Evolutionary conservation across 2,888 invertebrate genomes (phyloP).

Genomic region (Limnephilus rhombicus): DNA sequence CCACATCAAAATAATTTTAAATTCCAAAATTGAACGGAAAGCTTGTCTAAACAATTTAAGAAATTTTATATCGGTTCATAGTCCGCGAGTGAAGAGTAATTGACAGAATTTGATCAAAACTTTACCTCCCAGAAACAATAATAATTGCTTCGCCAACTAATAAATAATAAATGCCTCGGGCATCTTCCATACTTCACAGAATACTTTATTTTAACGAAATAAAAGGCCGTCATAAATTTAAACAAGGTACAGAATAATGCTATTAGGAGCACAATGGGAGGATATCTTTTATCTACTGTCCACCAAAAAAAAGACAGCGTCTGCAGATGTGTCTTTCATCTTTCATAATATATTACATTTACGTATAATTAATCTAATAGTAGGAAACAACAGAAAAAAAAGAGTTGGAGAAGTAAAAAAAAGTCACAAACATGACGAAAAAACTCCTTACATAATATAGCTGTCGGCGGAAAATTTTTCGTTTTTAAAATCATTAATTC

Average conservation of each 20-base stretch:
- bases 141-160: neutral
- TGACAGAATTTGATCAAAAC: neutral
- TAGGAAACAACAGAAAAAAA: no score
- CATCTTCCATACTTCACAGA: neutral
- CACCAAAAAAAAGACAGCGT: neutral
- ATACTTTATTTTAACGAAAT: neutral
- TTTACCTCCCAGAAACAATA: neutral
- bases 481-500: no score
- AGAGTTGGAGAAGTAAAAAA: no score
- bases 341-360: neutral
- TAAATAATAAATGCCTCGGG: slow-evolving; percentile 1
- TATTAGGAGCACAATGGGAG: neutral
- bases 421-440: no score
- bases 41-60: neutral
- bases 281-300: neutral
- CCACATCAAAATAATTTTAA: neutral
- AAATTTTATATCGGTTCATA: neutral
- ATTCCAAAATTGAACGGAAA: no score
- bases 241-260: neutral
- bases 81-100: neutral
- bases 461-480: no score
- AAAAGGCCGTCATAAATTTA: neutral
- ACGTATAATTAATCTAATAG: no score
- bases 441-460: no score
- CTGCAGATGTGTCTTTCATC: neutral